Evolutionary conservation across 2,113 vertebrate species (phyloP), one percentile per base, ranked within the genome.

Genomic region (Tychaedon coryphoeus): DNA sequence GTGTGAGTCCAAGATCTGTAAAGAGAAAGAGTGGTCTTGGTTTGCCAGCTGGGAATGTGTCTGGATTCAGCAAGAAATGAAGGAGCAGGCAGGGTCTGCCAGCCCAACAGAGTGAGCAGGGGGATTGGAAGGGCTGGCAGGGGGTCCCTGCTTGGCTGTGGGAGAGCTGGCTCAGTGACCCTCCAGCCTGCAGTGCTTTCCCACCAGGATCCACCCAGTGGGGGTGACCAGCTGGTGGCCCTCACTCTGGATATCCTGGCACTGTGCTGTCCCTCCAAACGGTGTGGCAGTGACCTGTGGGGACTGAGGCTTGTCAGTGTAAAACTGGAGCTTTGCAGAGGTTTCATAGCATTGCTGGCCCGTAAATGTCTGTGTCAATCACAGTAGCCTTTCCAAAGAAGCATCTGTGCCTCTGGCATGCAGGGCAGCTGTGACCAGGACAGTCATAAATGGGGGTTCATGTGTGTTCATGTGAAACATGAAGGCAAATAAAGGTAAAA

Each of bases 211-310:
- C 5, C 71, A 33, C 18, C 25, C 56, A 4, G 24, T 16, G 25
- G 36, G 19, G 29, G 6, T 28, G 42, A 54, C 19, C 67, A 45
- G 58, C 72, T 26, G 13, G 48, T 64, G 43, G 7, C 24, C 42
- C 22, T 71, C 38, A 5, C 22, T 34, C 50, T 48, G n/a, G 12
- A 3, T 19, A 34, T n/a, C 42, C 36, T 25, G 6, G n/a, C 26
- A 5, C 58, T 38, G 4, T 3, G 19, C 54, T 24, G 53, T 71
- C 29, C 22, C 26, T 36, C 1, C 0, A 24, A 11, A 0, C 0
- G 0, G 72, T 28, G 64, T 19, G 3, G 60, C 84, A 45, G 51
- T 94, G 90, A 81, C 77, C 77, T 66, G 56, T 92, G 73, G 2
- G 14, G 70, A 78, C 70, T 51, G 66, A 33, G 1, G 0, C 62